phyloP scores from a whole-genome alignment of 2,888 invertebrate genomes.

The Ischnus inquisitorius region DNA sequence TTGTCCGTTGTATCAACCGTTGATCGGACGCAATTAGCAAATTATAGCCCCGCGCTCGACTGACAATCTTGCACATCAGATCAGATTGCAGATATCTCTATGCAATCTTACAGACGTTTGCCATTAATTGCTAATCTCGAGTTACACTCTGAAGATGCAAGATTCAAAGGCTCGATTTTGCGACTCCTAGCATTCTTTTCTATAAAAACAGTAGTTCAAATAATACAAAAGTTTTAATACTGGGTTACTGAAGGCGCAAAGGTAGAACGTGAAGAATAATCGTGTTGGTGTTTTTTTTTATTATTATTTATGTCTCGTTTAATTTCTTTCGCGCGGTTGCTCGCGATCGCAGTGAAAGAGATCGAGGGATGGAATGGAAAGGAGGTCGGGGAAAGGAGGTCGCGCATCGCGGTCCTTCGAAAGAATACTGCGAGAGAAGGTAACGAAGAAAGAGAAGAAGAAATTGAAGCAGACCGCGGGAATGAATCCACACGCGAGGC shows the following conservation, averaged over 20 bases:
- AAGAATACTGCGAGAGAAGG: constrained; percentile 52
- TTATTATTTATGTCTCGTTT: not conserved
- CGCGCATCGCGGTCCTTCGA: constrained; percentile 52
- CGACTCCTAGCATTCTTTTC: not conserved
- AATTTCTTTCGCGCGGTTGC: not conserved
- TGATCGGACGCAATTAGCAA: constrained; percentile 41
- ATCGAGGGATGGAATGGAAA: constrained; percentile 60
- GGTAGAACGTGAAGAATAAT: constrained; percentile 46
- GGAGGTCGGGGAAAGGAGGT: constrained; percentile 70
- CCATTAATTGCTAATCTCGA: constrained; percentile 1
- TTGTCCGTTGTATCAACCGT: constrained; percentile 19
- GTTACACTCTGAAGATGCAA: not conserved
- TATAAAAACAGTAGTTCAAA: constrained; percentile 4
- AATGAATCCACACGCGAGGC: constrained; percentile 68
- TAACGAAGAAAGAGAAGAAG: constrained; percentile 27
- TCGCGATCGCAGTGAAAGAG: constrained; percentile 53
- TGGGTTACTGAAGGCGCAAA: constrained; percentile 45
- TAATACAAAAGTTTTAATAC: constrained; percentile 16
- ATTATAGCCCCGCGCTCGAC: constrained; percentile 10
- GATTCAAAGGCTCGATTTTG: not conserved
- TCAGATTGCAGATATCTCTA: not conserved
- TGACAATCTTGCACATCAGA: not conserved
- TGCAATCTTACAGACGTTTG: not conserved
- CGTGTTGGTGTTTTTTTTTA: constrained; percentile 38
- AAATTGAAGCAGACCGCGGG: constrained; percentile 50